A percentile compares a stretch with the other conserved stretches of the same genome.
Conservation (phyloP, 1,140 invertebrate genomes). For the Medauroidea extradentata region DNA sequence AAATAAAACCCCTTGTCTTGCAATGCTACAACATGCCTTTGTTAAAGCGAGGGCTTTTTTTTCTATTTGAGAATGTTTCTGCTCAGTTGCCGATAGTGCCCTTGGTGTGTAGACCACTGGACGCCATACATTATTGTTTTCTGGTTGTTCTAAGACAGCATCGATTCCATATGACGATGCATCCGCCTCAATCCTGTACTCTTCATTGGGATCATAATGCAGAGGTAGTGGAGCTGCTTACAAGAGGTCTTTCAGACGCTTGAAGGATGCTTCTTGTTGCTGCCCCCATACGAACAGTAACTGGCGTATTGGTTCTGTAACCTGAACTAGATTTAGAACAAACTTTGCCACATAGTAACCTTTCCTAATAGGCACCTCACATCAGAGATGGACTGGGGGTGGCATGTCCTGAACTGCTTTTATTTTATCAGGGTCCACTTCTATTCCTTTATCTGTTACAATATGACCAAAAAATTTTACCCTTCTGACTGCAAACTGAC, state of each 20-base stretch:
- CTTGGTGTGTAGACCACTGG: neutral
- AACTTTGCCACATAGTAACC: constrained; percentile 5
- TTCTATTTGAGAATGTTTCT: constrained; percentile 28
- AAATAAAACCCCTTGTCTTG: no score
- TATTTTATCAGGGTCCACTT: constrained; percentile 24
- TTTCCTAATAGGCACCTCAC: constrained; percentile 37
- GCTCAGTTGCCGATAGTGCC: neutral
- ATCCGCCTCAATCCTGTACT: neutral
- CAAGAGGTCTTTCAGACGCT: neutral
- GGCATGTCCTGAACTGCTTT: constrained; percentile 32
- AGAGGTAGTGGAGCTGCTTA: constrained; percentile 18
- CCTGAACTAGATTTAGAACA: neutral
- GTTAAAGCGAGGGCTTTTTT: constrained; percentile 30
- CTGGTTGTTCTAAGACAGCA: constrained; percentile 8
- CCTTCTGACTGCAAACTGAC: constrained; percentile 12
- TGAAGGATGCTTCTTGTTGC: neutral
- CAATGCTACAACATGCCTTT: constrained; percentile 15
- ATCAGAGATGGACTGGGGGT: constrained; percentile 28
- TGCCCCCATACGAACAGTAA: neutral
- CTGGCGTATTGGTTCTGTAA: no score
- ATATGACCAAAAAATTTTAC: constrained; percentile 36
- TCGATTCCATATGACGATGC: neutral
- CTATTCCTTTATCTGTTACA: constrained; percentile 31
- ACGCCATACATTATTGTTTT: constrained; percentile 1
- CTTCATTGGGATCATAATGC: constrained; percentile 25